phyloP scores from a whole-genome alignment of 2,888 invertebrate genomes.

The Xestoiulus laeticollis region DNA sequence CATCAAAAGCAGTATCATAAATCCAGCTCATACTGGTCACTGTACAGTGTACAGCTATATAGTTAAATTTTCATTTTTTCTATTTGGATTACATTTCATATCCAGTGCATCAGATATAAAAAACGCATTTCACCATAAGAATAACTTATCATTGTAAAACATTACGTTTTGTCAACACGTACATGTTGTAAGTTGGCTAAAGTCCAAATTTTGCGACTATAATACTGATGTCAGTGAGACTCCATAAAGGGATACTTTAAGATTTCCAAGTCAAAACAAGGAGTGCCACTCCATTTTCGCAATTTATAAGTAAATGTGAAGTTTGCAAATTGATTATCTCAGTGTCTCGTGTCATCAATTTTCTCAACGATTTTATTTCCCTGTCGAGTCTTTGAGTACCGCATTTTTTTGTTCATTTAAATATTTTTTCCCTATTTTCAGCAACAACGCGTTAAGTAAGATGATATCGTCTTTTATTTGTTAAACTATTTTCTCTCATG shows the following conservation, averaged over 20 bases:
- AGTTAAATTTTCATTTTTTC: no score
- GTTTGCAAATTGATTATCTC: background rate
- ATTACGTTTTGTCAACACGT: background rate
- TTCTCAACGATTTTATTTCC: background rate
- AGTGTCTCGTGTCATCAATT: background rate
- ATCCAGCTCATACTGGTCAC: no score
- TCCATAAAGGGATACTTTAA: background rate
- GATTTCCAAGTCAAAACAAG: background rate
- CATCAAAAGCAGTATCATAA: no score
- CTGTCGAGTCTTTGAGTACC: background rate
- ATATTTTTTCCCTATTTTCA: background rate
- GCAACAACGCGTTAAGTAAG: background rate
- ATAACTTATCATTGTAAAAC: background rate
- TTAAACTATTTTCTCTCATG: background rate
- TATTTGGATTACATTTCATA: background rate
- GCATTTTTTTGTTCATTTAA: background rate
- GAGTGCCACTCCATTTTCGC: background rate
- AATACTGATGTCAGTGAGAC: background rate
- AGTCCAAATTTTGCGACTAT: no score
- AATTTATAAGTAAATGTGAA: background rate
- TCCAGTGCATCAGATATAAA: background rate
- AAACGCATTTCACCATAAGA: background rate
- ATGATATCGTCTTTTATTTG: background rate
- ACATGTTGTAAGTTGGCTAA: background rate
- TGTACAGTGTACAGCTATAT: no score